Evolutionary conservation across 1,140 invertebrate species (phyloP).

Genomic region (Ceratina japonica): DNA sequence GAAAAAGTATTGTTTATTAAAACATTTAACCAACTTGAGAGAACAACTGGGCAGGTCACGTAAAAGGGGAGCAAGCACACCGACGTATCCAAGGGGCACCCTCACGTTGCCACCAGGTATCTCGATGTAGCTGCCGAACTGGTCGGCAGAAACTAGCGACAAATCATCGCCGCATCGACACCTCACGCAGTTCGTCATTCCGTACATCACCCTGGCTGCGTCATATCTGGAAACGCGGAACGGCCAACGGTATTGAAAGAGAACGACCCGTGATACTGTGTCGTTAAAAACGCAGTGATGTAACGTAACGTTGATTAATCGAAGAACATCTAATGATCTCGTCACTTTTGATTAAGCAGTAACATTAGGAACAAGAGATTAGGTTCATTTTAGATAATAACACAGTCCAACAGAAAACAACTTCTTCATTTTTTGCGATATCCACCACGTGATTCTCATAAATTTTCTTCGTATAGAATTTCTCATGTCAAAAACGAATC

Average conservation of each 20-base stretch:
- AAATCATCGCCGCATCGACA: conserved; percentile 83
- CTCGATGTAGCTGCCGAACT: conserved; percentile 83
- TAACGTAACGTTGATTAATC: conserved; percentile 29
- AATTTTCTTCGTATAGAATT: too few species aligned
- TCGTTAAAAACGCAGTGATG: conserved; percentile 44
- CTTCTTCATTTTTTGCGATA: too few species aligned
- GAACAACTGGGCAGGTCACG: conserved; percentile 79
- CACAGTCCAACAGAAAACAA: too few species aligned
- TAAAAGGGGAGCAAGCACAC: conserved; percentile 83
- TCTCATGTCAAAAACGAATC: too few species aligned
- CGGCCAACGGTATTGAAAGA: conserved; percentile 12
- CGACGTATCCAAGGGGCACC: conserved; percentile 83
- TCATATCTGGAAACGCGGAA: conserved; percentile 77
- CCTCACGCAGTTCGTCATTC: conserved; percentile 81
- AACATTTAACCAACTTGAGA: conserved; percentile 45
- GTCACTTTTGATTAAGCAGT: background rate
- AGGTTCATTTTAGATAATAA: too few species aligned
- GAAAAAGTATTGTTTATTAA: background rate
- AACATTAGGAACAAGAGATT: too few species aligned
- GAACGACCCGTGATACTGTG: background rate
- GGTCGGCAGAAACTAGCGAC: conserved; percentile 83
- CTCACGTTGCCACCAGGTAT: conserved; percentile 84
- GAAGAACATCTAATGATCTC: background rate
- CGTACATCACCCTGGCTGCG: conserved; percentile 83
- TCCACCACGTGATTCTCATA: too few species aligned